phyloP scores from a whole-genome alignment of 2,797 vertebrate species.

The Eulemur coronatus region DNA sequence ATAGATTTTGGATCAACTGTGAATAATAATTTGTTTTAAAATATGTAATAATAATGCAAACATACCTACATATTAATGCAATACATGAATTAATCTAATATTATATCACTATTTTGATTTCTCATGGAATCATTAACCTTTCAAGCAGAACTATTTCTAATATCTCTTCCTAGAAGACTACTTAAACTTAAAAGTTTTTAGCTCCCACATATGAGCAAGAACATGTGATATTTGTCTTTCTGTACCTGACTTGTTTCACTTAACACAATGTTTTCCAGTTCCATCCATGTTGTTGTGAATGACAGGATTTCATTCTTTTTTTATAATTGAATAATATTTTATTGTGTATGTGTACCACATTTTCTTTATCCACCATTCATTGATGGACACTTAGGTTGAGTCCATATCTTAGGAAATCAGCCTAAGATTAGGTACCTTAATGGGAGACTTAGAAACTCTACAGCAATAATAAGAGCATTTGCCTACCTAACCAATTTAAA shows the following conservation, averaged over 20 bases:
- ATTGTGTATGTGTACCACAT: too few species aligned
- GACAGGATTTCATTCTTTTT: too few species aligned
- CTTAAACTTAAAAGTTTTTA: background rate
- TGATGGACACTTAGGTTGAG: too few species aligned
- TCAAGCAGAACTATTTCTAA: background rate
- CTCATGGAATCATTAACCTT: background rate
- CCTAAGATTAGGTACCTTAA: background rate
- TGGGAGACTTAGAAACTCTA: background rate
- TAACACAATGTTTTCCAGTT: too few species aligned
- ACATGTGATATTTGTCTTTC: too few species aligned
- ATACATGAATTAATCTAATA: background rate
- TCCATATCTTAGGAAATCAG: background rate
- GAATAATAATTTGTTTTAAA: background rate
- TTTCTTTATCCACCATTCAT: too few species aligned
- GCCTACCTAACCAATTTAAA: background rate
- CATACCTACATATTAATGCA: background rate
- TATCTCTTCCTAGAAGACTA: background rate
- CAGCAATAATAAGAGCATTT: background rate
- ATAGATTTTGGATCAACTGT: background rate
- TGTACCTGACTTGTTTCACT: too few species aligned
- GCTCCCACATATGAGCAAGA: too few species aligned
- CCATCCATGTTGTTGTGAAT: too few species aligned
- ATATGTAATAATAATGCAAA: background rate
- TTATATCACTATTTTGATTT: conserved; percentile 30
- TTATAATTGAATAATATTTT: too few species aligned